These are phyloP conservation scores for Agriotes lineatus DNA, from an alignment of 2,888 invertebrate genomes.

Conservation along the genomic window DNA sequence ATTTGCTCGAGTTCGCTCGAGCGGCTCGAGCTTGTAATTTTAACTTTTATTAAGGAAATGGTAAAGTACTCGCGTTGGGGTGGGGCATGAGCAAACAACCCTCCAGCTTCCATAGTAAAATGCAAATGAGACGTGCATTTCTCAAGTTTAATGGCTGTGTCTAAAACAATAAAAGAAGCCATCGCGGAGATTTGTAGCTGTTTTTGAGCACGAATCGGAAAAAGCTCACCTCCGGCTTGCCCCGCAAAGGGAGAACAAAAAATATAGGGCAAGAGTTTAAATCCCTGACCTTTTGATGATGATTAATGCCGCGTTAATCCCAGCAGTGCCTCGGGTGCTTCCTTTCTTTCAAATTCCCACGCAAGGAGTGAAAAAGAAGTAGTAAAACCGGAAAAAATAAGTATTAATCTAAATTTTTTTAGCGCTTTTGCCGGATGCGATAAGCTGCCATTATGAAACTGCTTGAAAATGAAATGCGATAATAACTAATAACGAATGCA, in stretches of 20 bases:
- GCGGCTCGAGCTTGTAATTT: no score
- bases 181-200: background rate
- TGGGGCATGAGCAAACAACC: no score
- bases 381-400: background rate
- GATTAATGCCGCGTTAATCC: constrained; percentile 18
- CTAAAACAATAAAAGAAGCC: background rate
- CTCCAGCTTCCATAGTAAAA: no score
- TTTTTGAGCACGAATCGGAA: background rate
- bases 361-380: background rate
- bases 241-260: background rate
- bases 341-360: constrained; percentile 4
- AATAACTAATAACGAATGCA: no score
- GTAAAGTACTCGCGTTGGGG: no score
- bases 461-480: no score
- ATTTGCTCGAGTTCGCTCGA: no score
- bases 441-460: no score
- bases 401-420: no score
- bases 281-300: constrained; percentile 16
- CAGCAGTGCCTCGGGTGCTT: constrained; percentile 10
- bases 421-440: no score
- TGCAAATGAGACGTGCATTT: no score
- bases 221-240: background rate
- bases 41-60: no score
- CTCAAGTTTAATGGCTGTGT: background rate
- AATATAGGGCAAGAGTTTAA: constrained; percentile 1